Percentiles rank a stretch among this genome's conserved stretches.
Evolutionary conservation across 2,113 vertebrate genomes (phyloP).

Genomic region (Balaenoptera acutorostrata): DNA sequence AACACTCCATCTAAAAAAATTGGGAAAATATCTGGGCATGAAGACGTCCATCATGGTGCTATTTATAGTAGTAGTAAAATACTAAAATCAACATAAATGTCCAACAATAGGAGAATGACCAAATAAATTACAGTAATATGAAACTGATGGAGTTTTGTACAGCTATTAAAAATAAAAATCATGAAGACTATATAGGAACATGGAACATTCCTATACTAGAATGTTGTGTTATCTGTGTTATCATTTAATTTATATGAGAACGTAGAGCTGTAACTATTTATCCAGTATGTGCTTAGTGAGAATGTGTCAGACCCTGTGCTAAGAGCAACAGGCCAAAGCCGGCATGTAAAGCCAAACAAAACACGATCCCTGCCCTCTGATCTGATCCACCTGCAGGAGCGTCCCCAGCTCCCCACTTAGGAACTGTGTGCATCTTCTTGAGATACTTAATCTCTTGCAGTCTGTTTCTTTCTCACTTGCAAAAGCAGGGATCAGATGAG

Average conservation of each 20-base stretch:
- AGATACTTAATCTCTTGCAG: neutral
- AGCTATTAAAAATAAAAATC: neutral
- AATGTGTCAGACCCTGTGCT: rapidly evolving
- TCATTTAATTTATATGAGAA: neutral
- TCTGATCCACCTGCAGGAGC: neutral
- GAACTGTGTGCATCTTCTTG: neutral
- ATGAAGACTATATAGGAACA: neutral
- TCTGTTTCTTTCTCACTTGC: neutral
- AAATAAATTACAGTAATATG: neutral
- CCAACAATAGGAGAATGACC: neutral
- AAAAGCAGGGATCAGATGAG: neutral
- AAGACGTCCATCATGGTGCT: neutral
- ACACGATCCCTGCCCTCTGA: rapidly evolving
- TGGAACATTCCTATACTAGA: no score
- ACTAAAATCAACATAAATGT: neutral
- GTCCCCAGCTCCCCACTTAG: rapidly evolving
- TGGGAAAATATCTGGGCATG: neutral
- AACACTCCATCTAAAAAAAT: neutral
- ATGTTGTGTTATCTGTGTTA: no score
- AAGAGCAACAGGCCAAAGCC: neutral
- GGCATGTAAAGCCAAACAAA: rapidly evolving
- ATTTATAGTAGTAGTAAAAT: neutral
- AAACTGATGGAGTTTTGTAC: neutral
- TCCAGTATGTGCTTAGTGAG: no score
- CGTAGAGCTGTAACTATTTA: neutral